phyloP scores from a whole-genome alignment of 2,797 vertebrate genomes.

The Megalops cyprinoides region DNA sequence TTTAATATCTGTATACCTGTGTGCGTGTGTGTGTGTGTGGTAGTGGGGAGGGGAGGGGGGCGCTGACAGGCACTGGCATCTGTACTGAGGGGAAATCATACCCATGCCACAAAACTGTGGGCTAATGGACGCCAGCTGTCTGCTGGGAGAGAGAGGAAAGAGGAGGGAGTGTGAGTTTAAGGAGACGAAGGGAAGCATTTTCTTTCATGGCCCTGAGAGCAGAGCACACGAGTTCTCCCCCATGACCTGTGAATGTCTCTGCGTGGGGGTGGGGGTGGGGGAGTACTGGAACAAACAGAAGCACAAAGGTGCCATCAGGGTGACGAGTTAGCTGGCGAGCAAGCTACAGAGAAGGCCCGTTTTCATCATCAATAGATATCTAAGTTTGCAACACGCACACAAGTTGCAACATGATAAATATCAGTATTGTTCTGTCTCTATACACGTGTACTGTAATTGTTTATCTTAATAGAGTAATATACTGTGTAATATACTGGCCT shows the following conservation, averaged over 20 bases:
- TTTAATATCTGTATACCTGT: background rate
- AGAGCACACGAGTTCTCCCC: too few species aligned
- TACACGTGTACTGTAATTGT: too few species aligned
- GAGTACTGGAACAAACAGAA: too few species aligned
- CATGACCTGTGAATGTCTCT: conserved; percentile 16
- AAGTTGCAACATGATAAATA: too few species aligned
- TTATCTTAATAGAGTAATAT: too few species aligned
- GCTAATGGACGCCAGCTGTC: conserved; percentile 46
- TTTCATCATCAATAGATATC: background rate
- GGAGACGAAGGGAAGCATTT: conserved; percentile 19
- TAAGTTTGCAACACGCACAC: background rate
- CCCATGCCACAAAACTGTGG: conserved; percentile 39
- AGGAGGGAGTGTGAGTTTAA: too few species aligned
- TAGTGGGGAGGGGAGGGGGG: background rate
- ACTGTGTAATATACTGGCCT: too few species aligned
- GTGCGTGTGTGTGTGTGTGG: background rate
- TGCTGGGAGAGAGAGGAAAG: conserved; percentile 17
- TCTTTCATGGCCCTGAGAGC: background rate
- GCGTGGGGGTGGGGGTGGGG: too few species aligned
- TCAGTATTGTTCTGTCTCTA: too few species aligned
- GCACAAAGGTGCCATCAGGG: too few species aligned
- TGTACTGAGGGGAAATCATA: conserved; percentile 32
- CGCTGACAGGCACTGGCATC: conserved; percentile 27
- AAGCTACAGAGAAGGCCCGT: background rate
- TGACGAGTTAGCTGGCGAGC: background rate